Evolutionary conservation across 2,888 invertebrate species (phyloP).

Genomic region (Meteorus cinctellus): DNA sequence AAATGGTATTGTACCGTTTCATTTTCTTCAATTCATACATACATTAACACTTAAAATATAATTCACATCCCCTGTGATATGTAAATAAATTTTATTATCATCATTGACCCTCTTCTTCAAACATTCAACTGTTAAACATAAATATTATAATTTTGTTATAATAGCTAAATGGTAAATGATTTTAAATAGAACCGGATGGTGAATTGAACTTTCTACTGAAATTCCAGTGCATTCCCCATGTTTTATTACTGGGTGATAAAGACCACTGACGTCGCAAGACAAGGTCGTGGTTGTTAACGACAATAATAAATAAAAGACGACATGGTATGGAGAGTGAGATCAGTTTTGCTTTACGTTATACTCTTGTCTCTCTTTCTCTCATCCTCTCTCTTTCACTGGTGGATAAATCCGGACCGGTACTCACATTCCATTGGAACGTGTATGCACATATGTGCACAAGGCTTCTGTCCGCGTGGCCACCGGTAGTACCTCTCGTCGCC

Average conservation of each 20-base stretch:
- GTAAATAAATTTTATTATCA: slow-evolving; percentile 1
- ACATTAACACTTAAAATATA: not conserved
- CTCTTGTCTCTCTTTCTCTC: slow-evolving; percentile 14
- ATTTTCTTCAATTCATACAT: not conserved
- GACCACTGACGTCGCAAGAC: slow-evolving; percentile 28
- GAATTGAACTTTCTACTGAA: slow-evolving; percentile 15
- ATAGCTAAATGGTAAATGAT: slow-evolving; percentile 4
- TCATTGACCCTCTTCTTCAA: not conserved
- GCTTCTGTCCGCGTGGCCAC: slow-evolving; percentile 33
- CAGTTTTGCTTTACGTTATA: slow-evolving; percentile 29
- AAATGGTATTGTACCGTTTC: not conserved
- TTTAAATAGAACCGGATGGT: slow-evolving; percentile 15
- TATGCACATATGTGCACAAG: slow-evolving; percentile 7
- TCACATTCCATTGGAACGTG: slow-evolving; percentile 36
- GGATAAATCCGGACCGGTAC: slow-evolving; percentile 24
- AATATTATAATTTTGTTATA: slow-evolving; percentile 5
- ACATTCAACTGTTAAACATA: not conserved
- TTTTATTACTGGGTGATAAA: slow-evolving; percentile 39
- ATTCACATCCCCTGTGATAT: slow-evolving; percentile 4
- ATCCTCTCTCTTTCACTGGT: slow-evolving; percentile 2
- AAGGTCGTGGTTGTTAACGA: slow-evolving; percentile 40
- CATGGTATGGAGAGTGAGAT: slow-evolving; percentile 31
- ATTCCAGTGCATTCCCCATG: slow-evolving; percentile 32
- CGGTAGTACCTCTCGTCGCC: slow-evolving; percentile 56
- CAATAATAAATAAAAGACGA: slow-evolving; percentile 39